Evolutionary conservation across 2,797 vertebrate genomes (phyloP).

Genomic region (Diplodus puntazzo): DNA sequence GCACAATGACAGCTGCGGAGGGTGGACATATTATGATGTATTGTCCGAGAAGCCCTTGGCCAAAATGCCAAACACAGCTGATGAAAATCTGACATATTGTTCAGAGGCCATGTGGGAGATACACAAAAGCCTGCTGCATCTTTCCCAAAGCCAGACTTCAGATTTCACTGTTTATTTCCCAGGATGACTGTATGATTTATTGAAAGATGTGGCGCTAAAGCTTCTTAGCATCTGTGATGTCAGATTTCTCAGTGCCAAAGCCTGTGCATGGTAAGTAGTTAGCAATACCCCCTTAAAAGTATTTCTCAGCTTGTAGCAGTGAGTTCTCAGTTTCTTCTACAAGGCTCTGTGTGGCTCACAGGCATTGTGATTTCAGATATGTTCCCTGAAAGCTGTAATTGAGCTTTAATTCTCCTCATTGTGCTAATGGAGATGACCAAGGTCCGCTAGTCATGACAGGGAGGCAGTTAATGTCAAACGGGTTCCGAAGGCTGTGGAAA

Average conservation of each 20-base stretch:
- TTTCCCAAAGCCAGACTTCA: conserved; percentile 40
- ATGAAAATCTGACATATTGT: conserved; percentile 64
- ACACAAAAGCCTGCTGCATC: conserved; percentile 23
- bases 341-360: conserved; percentile 21
- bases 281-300: conserved; percentile 41
- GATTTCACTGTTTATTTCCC: conserved; percentile 55
- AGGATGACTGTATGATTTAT: conserved; percentile 48
- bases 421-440: conserved; percentile 53
- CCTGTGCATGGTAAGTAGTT: conserved; percentile 24
- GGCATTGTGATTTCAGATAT: conserved; percentile 24
- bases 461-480: conserved; percentile 63
- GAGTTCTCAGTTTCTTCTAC: conserved; percentile 27
- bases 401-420: conserved; percentile 47
- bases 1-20: conserved; percentile 60
- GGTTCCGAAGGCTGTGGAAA: conserved; percentile 50
- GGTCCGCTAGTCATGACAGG: conserved; percentile 52
- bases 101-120: conserved; percentile 46
- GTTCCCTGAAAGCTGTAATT: conserved; percentile 42
- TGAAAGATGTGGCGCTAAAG: conserved; percentile 42
- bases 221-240: conserved; percentile 52
- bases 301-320: conserved; percentile 31
- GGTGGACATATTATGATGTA: conserved; percentile 42
- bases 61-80: conserved; percentile 60
- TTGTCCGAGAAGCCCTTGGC: conserved; percentile 47
- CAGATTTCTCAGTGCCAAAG: conserved; percentile 34